A percentile compares a stretch with the other conserved stretches of the same genome.
These are phyloP conservation scores for Prochilodus magdalenae DNA, from an alignment of 2,113 vertebrate genomes.

Conservation along the genomic window DNA sequence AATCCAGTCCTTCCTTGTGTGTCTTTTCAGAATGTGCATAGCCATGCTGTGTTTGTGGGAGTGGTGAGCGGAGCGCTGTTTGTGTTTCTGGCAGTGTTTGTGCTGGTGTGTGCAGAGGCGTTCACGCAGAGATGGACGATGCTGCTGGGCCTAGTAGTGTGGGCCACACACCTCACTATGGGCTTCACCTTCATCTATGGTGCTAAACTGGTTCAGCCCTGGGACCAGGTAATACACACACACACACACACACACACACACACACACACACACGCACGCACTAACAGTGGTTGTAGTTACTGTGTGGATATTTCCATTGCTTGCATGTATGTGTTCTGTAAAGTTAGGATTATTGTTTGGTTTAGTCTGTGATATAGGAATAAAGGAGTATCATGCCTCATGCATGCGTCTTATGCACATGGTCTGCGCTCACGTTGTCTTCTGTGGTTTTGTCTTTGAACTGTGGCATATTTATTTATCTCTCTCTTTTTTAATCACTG, in stretches of 20 bases:
- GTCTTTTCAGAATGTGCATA: constrained; percentile 61
- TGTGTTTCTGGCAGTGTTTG: constrained; percentile 83
- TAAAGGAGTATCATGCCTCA: too few relatives aligned
- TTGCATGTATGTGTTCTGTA: too few relatives aligned
- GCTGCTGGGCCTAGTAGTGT: constrained; percentile 81
- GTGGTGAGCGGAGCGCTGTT: constrained; percentile 81
- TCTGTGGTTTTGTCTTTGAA: too few relatives aligned
- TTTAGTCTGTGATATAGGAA: too few relatives aligned
- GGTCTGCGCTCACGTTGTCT: too few relatives aligned
- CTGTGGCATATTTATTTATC: too few relatives aligned
- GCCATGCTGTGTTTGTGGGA: constrained; percentile 77
- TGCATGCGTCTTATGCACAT: too few relatives aligned
- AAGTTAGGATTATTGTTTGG: too few relatives aligned
- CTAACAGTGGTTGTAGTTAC: neutral
- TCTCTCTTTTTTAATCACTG: too few relatives aligned
- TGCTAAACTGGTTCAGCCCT: constrained; percentile 63
- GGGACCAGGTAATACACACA: constrained; percentile 86
- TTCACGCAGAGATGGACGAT: constrained; percentile 84
- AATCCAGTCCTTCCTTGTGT: neutral
- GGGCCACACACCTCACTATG: constrained; percentile 86
- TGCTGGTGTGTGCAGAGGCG: constrained; percentile 85
- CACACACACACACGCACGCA: neutral
- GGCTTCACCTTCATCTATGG: constrained; percentile 86
- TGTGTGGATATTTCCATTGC: too few relatives aligned
- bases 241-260: too few relatives aligned